Evolutionary conservation across 2,797 vertebrate species (phyloP).

Genomic region (Danio tinwini): DNA sequence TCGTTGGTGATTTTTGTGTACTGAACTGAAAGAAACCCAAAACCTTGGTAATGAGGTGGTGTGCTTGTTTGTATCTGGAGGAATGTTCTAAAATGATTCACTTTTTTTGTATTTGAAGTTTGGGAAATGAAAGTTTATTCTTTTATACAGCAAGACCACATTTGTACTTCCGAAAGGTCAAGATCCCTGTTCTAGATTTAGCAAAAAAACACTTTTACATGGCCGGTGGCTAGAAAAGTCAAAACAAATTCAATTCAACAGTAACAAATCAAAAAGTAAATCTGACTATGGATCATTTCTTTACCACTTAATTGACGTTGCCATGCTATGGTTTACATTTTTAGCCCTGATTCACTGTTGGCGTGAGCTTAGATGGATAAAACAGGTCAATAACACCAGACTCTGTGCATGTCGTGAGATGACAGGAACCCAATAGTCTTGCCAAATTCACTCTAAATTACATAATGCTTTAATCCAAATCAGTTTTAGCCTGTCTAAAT

Average conservation of each 20-base stretch:
- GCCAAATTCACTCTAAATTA: conserved; percentile 26
- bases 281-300: conserved; percentile 31
- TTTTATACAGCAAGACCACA: conserved; percentile 9
- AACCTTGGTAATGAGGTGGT: neutral
- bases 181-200: conserved; percentile 3
- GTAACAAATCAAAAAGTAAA: neutral
- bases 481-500: conserved; percentile 9
- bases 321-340: conserved; percentile 24
- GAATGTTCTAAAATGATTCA: neutral
- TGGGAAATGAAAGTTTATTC: conserved; percentile 12
- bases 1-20: conserved; percentile 3
- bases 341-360: conserved; percentile 23
- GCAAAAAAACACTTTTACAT: conserved; percentile 10
- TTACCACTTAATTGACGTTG: conserved; percentile 23
- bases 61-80: conserved; percentile 12
- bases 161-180: conserved; percentile 13
- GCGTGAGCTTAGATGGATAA: conserved; percentile 8
- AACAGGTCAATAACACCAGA: conserved; percentile 13
- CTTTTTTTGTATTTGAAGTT: neutral
- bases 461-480: conserved; percentile 30
- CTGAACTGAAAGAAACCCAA: neutral
- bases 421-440: conserved; percentile 17
- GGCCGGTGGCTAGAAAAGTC: neutral
- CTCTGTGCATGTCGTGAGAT: conserved; percentile 12
- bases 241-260: conserved; percentile 16